Evolutionary conservation across 2,888 invertebrate genomes (phyloP), one percentile per base, ranked within the genome.

Genomic region (Mesorhabditis sp.): DNA sequence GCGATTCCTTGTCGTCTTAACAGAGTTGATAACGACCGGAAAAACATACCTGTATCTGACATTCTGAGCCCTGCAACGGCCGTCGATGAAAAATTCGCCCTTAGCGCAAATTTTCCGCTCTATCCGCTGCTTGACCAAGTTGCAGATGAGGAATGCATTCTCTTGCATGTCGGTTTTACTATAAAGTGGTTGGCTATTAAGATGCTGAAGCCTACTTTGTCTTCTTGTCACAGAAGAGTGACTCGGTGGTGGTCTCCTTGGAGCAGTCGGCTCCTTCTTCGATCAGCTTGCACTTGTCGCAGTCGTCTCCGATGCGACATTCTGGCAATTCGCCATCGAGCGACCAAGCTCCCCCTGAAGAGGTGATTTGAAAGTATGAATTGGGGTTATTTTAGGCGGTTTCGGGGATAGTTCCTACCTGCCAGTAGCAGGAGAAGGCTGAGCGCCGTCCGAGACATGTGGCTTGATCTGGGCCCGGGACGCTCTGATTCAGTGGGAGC

Each of bases 81-180:
- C 83, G 66, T 80, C 80, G 67, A 82, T 80, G 74, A 83, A 84
- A 71, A 76, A 73, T 70, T 84, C 78, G 64, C 69, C 74, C 68
- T 76, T 76, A 43, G 70, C 74, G 68, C 83, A 82, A 65, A 76
- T 70, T 71, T 77, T 79, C 63, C 76, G 69, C 69, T 76, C 80
- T 67, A 78, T 74, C 69, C 75, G 74, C 62, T 76, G 72, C 68
- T 78, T 79, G 62, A 72, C 74, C 61, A 78, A 70, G 71, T 83
- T 82, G 70, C 84, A 84, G 6, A 79, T 70, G 65, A 84, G 74
- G 75, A 81, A 84, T 4, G 80, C 78, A 71, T 79, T 79, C 71
- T 84, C 84, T 74, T 81, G 80, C 70, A 82, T 78, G 66, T 84
- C 83, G 45, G 81, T 81, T 72, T 80, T 78, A 72, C 83, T 83